A percentile compares a stretch with the other conserved stretches of the same genome.
Evolutionary conservation across 2,888 invertebrate genomes (phyloP).

Genomic region (Cantharis rustica): DNA sequence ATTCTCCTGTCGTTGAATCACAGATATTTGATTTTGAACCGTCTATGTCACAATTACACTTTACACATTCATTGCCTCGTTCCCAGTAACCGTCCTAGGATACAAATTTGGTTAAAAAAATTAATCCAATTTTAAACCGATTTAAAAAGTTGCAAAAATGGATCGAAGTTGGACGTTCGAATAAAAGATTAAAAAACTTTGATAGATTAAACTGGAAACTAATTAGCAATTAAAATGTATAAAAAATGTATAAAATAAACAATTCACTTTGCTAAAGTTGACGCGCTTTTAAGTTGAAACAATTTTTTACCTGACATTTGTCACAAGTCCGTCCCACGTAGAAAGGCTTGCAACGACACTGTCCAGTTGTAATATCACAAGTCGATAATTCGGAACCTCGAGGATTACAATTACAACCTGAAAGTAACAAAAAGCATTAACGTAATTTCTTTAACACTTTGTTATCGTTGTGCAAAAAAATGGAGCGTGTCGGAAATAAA

Average conservation of each 20-base stretch:
- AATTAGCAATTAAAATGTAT: background rate
- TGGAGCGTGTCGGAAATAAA: background rate
- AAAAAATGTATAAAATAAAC: background rate
- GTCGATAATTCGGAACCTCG: conserved; percentile 70
- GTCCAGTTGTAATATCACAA: conserved; percentile 78
- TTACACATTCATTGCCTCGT: conserved; percentile 73
- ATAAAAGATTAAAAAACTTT: background rate
- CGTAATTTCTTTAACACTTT: background rate
- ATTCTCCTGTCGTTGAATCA: conserved; percentile 76
- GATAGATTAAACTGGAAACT: background rate
- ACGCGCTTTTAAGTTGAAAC: background rate
- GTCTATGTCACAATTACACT: conserved; percentile 79
- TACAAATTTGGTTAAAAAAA: background rate
- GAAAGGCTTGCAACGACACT: conserved; percentile 75
- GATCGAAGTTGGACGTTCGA: background rate
- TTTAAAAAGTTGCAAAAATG: background rate
- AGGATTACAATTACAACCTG: conserved; percentile 86
- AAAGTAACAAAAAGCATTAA: conserved; percentile 51
- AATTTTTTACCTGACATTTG: conserved; percentile 69
- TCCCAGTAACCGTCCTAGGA: conserved; percentile 77
- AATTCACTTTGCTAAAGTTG: background rate
- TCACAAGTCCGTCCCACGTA: conserved; percentile 77
- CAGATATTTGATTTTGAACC: conserved; percentile 73
- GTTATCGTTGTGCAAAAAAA: background rate
- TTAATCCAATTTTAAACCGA: background rate